Evolutionary conservation across 2,888 invertebrate genomes (phyloP).

Genomic region (Biston betularia): DNA sequence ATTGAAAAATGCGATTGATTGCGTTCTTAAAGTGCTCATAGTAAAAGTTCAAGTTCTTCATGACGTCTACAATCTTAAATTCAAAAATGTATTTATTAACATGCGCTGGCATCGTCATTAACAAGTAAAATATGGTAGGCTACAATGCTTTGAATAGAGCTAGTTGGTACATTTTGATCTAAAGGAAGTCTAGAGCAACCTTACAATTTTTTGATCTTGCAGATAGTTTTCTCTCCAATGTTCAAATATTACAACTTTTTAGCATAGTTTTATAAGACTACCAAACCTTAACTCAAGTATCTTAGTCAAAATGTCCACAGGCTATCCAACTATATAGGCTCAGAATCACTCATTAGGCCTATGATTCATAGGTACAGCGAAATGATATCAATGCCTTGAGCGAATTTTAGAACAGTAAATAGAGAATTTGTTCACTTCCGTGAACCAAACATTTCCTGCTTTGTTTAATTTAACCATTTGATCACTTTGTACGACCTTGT

Average conservation of each 20-base stretch:
- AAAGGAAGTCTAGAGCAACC: too few species aligned
- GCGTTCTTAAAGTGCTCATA: too few species aligned
- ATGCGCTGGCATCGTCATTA: too few species aligned
- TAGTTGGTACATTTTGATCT: too few species aligned
- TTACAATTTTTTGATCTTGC: too few species aligned
- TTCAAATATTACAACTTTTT: not conserved
- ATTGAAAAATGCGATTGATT: too few species aligned
- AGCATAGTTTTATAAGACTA: not conserved
- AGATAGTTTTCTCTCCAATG: too few species aligned
- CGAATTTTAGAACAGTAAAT: slow-evolving; percentile 28
- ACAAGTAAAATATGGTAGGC: too few species aligned
- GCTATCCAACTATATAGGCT: slow-evolving; percentile 7
- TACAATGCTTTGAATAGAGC: too few species aligned
- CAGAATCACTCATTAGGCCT: slow-evolving; percentile 18
- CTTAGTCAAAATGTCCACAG: not conserved
- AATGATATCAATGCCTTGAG: slow-evolving; percentile 28
- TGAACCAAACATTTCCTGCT: slow-evolving; percentile 29
- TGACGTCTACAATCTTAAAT: too few species aligned
- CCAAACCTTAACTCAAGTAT: not conserved
- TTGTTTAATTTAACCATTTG: slow-evolving; percentile 24
- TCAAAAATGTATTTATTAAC: too few species aligned
- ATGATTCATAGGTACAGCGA: slow-evolving; percentile 31
- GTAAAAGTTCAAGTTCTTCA: too few species aligned
- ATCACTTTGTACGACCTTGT: slow-evolving; percentile 11
- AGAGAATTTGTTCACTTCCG: slow-evolving; percentile 36